phyloP scores from a whole-genome alignment of 2,113 vertebrate genomes.

The Sylvicapra grimmia region DNA sequence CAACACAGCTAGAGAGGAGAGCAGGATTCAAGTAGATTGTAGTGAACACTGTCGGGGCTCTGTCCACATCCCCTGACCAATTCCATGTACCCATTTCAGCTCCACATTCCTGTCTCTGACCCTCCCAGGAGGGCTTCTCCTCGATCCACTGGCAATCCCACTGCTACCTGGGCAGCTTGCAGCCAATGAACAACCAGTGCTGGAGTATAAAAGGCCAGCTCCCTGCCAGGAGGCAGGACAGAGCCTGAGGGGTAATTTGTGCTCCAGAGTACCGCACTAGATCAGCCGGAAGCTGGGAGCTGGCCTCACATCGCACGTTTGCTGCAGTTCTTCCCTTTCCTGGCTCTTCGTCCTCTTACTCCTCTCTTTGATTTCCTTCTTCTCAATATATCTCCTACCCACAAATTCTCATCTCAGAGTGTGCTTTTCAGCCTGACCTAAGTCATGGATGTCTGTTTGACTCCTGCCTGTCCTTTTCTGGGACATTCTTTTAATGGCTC shows the following conservation, averaged over 20 bases:
- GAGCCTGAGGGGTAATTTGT: neutral
- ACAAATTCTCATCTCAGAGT: neutral
- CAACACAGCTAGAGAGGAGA: neutral
- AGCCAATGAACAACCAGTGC: fast-evolving
- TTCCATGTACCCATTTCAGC: too few relatives aligned
- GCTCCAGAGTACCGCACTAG: neutral
- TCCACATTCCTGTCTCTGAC: neutral
- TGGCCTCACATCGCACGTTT: neutral
- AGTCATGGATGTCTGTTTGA: neutral
- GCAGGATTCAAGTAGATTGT: neutral
- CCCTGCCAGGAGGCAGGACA: neutral
- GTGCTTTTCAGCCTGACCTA: neutral
- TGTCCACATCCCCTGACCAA: neutral
- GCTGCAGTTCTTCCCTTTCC: neutral
- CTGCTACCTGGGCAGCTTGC: too few relatives aligned
- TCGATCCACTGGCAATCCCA: neutral
- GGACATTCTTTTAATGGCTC: neutral
- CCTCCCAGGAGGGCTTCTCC: neutral
- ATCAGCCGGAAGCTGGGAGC: neutral
- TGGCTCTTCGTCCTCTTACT: neutral
- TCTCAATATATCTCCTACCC: neutral
- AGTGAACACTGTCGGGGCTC: neutral
- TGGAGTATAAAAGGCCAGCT: neutral
- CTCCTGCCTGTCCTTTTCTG: neutral
- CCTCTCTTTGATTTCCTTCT: neutral